Percentiles rank a stretch among this genome's conserved stretches.
These are phyloP conservation scores for Eulimnadia texana DNA, from an alignment of 1,140 invertebrate species.

Conservation along the genomic window DNA sequence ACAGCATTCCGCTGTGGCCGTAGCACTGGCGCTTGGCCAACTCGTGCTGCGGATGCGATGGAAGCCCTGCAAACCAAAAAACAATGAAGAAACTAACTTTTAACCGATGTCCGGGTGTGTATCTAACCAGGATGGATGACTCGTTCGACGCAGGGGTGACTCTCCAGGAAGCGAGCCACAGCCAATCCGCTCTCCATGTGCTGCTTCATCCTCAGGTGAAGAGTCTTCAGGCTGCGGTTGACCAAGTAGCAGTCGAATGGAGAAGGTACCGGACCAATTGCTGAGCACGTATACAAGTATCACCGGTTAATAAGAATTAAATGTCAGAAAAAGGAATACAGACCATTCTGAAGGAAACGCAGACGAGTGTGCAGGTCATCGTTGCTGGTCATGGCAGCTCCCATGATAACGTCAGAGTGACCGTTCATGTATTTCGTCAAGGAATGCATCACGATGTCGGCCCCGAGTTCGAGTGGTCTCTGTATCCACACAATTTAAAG, in stretches of 20 bases:
- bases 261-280: conserved; percentile 81
- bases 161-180: conserved; percentile 66
- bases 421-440: conserved; percentile 98
- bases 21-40: conserved; percentile 65
- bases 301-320: background rate
- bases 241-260: conserved; percentile 93
- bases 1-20: conserved; percentile 85
- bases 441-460: conserved; percentile 84
- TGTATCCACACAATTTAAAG: conserved; percentile 25
- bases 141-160: conserved; percentile 56
- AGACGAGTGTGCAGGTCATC: conserved; percentile 55
- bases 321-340: no score
- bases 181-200: conserved; percentile 63
- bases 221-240: conserved; percentile 85
- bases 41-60: conserved; percentile 83
- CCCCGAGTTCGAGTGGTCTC: conserved; percentile 76
- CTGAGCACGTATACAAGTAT: conserved; percentile 32
- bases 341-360: conserved; percentile 80
- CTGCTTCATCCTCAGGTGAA: conserved; percentile 77
- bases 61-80: conserved; percentile 45
- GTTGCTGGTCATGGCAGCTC: conserved; percentile 59
- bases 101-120: background rate
- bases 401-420: conserved; percentile 96
- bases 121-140: conserved; percentile 66
- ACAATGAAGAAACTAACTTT: background rate